A percentile compares a stretch with the other conserved stretches of the same genome.
These are phyloP conservation scores for Eurytoma adleriae DNA, from an alignment of 2,888 invertebrate species.

Conservation along the genomic window DNA sequence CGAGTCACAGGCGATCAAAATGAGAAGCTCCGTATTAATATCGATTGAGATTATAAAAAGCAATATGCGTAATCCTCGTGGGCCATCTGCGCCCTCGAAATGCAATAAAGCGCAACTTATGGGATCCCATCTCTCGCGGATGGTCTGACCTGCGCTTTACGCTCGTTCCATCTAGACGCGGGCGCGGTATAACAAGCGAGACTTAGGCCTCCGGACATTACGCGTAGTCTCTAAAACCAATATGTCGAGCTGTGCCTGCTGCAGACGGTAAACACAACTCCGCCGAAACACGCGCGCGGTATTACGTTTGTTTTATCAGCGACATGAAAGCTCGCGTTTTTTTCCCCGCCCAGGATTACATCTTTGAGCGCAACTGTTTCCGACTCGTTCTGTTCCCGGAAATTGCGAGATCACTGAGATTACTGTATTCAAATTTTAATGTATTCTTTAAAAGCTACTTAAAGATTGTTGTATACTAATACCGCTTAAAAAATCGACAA, in stretches of 20 bases:
- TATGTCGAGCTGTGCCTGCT: constrained; percentile 16
- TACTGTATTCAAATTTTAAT: too few species aligned
- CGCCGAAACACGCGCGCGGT: neutral
- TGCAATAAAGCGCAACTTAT: constrained; percentile 31
- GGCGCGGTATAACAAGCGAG: constrained; percentile 13
- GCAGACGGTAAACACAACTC: neutral
- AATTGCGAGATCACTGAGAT: too few species aligned
- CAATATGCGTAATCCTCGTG: neutral
- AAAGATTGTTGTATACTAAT: too few species aligned
- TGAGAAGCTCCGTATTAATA: too few species aligned
- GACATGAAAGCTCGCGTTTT: neutral
- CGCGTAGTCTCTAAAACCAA: constrained; percentile 32
- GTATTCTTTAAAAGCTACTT: too few species aligned
- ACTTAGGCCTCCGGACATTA: constrained; percentile 25
- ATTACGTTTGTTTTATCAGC: constrained; percentile 1
- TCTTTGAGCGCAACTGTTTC: too few species aligned
- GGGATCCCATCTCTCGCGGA: constrained; percentile 16
- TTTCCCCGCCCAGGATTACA: too few species aligned
- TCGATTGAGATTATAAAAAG: neutral
- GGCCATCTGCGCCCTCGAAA: neutral
- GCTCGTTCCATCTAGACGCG: neutral
- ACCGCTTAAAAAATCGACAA: too few species aligned
- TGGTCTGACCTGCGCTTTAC: constrained; percentile 23
- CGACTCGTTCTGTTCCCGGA: too few species aligned
- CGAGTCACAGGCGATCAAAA: too few species aligned